phyloP scores from a whole-genome alignment of 2,888 invertebrate genomes.

The Drosophila formosana region DNA sequence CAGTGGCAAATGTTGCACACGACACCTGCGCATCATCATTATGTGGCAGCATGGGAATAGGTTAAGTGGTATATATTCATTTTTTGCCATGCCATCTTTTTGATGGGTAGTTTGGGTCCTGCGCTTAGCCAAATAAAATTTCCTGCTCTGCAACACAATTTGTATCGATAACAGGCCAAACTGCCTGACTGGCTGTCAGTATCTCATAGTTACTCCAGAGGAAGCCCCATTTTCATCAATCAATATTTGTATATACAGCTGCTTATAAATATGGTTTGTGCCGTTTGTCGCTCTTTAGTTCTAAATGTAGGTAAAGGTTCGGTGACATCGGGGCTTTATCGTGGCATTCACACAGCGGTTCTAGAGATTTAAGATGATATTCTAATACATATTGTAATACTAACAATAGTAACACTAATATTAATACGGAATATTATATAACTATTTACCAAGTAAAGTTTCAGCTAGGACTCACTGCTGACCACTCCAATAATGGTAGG shows the following conservation, averaged over 20 bases:
- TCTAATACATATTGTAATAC: too few relatives aligned
- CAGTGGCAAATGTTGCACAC: slow-evolving; percentile 66
- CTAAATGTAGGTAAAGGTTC: neutral
- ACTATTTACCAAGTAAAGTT: too few relatives aligned
- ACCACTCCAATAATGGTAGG: too few relatives aligned
- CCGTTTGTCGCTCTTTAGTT: neutral
- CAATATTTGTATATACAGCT: neutral
- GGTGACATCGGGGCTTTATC: neutral
- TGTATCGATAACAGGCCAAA: slow-evolving; percentile 68
- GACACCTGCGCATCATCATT: slow-evolving; percentile 81
- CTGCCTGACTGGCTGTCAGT: slow-evolving; percentile 38
- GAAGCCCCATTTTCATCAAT: neutral
- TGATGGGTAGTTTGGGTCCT: slow-evolving; percentile 37
- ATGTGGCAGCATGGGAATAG: slow-evolving; percentile 58
- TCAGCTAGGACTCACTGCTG: too few relatives aligned
- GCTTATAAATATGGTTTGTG: neutral
- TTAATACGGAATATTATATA: too few relatives aligned
- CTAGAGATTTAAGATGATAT: too few relatives aligned
- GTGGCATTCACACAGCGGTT: too few relatives aligned
- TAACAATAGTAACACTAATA: too few relatives aligned
- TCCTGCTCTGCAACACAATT: slow-evolving; percentile 66
- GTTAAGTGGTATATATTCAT: slow-evolving; percentile 57
- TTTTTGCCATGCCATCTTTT: slow-evolving; percentile 11
- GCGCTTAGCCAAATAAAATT: slow-evolving; percentile 65
- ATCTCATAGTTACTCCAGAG: slow-evolving; percentile 25